phyloP scores from a whole-genome alignment of 2,797 vertebrate species.

The Alcedo atthis region DNA sequence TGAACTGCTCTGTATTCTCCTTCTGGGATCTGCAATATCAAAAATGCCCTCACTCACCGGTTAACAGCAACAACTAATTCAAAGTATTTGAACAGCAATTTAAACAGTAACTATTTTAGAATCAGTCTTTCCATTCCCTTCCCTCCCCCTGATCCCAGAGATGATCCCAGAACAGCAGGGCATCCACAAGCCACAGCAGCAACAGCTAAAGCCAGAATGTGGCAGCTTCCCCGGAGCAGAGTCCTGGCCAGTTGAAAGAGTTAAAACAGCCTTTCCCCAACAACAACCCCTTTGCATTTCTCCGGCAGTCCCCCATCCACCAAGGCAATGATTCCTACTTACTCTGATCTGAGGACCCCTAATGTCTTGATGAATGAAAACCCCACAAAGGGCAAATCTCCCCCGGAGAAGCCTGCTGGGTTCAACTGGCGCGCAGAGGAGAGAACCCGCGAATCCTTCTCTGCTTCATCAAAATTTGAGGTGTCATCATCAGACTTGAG shows the following conservation, averaged over 20 bases:
- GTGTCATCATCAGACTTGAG: constrained; percentile 98
- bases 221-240: constrained; percentile 53
- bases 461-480: constrained; percentile 99
- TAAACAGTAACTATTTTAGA: constrained; percentile 1
- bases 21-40: constrained; percentile 44
- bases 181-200: constrained; percentile 41
- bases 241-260: constrained; percentile 49
- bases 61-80: constrained; percentile 66
- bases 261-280: constrained; percentile 37
- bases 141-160: not conserved
- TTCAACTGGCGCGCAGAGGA: constrained; percentile 88
- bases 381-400: constrained; percentile 96
- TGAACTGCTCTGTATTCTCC: constrained; percentile 32
- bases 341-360: constrained; percentile 93
- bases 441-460: constrained; percentile 90
- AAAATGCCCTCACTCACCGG: not conserved
- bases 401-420: constrained; percentile 90
- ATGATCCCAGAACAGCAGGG: not conserved
- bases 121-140: not conserved
- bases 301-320: constrained; percentile 34
- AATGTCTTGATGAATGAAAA: constrained; percentile 97
- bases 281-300: constrained; percentile 14
- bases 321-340: constrained; percentile 81
- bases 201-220: constrained; percentile 70
- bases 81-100: constrained; percentile 59